Base-by-base conservation (phyloP, 2,888 invertebrate species). In the Drosophila gaucha region DNA sequence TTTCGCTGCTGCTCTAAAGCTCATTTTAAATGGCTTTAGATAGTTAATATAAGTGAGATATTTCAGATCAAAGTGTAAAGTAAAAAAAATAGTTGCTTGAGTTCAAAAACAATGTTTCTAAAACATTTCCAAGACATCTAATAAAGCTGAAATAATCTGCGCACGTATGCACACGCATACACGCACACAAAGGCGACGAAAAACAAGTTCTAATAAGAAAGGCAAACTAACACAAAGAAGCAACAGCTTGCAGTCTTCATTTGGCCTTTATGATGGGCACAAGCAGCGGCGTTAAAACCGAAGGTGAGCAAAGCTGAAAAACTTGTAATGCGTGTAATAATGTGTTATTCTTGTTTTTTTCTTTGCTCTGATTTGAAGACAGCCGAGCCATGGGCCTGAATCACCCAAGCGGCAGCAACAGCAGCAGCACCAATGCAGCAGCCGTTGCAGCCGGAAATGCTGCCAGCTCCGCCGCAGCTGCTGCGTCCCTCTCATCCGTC, bases 271-370 rank as follows among this genome's bases (percentile, higher is more conserved):
- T 76, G 57, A 78, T 78, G 78, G 78, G 80, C 54, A 78, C 80
- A 66, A 87, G 87, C 64, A 80, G 89, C 80, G 86, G 86, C 79
- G 86, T 89, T 70, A 89, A 90, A 82, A 76, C 80, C 69, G 90
- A 90, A 90, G 90, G 90, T 90, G 71, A 86, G 72, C 43, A 30
- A 51, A 44, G 35, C 38, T 54, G 38, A 28, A 52, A 62, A 73
- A 67, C n/a, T 9, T 16, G 26, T 46, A 51, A 24, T 26, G 52
- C 36, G 28, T 49, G 31, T 47, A 22, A 12, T 35, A 35, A 49
- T 47, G 31, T 36, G 16, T 35, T 35, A 16, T 18, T 30, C 22
- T 22, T 20, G 20, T 22, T 30, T 10, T 10, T 28, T 36, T 28
- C 59, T 18, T 62, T 57, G 14, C 33, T 54, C 3, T 55, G 44